Evolutionary conservation across 2,888 invertebrate species (phyloP), one percentile per base, ranked within the genome.

Genomic region (Rhagonycha lutea): DNA sequence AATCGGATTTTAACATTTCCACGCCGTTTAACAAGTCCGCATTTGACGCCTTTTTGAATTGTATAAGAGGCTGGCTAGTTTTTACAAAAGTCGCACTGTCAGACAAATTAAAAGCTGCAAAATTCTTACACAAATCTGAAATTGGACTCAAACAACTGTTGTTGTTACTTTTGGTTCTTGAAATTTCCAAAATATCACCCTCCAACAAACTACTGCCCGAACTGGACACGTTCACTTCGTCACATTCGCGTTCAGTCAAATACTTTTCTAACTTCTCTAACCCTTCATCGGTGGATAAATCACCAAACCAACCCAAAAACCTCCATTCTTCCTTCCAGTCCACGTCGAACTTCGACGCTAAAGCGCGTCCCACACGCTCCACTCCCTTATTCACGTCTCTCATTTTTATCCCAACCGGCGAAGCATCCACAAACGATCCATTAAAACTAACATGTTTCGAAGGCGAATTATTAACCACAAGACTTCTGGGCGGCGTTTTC

Each of bases 301-400:
- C 94, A 0, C 94, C 90, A 86, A 95, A 97, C 1, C 91, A 91
- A 81, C 94, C 93, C 12, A 98, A 88, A 86, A 98, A 98, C 7
- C 94, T 93, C 98, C 98, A 98, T 88, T 96, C 96, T 84, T 98
- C 98, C 78, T 92, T 93, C 98, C 98, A 98, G 10, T 92, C 91
- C 0, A 96, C 90, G 72, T 93, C 90, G 86, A 92, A 91, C 86
- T 94, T 90, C 79, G 91, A 91, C 0, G 96, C 95, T 79, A 94
- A 86, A 80, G 90, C 89, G 83, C 94, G 93, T 78, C 96, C 97
- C 62, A 96, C 91, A 81, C 93, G 88, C 87, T 98, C 98, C n/a
- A 97, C 89, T 0, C 98, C 98, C 85, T 97, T 98, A 75, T 94
- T 93, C 29, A 92, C 91, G 85, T 98, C 97, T 69, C 91, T 85